A percentile compares a stretch with the other conserved stretches of the same genome.
Conservation (phyloP, 2,888 invertebrate species). For the Caenorhabditis macrosperma region DNA sequence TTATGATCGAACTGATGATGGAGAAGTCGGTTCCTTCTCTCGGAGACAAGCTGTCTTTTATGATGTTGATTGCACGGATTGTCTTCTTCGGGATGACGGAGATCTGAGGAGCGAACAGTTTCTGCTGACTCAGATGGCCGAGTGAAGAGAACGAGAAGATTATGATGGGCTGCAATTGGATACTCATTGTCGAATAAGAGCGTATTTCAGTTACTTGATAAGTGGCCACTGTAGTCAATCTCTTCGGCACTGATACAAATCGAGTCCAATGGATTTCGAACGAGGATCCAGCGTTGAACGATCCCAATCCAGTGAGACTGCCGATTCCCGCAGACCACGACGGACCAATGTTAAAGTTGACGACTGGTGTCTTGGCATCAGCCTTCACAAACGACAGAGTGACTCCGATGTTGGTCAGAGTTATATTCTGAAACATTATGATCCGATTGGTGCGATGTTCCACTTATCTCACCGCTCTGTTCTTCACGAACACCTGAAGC, state of each 20-base stretch:
- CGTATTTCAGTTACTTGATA: no score
- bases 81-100: conserved; percentile 50
- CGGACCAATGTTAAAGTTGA: conserved; percentile 47
- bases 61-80: conserved; percentile 54
- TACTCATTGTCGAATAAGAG: no score
- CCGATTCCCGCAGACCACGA: conserved; percentile 48
- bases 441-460: neutral
- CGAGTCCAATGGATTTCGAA: conserved; percentile 59
- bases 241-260: conserved; percentile 2
- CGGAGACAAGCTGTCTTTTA: conserved; percentile 54
- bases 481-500: conserved; percentile 54
- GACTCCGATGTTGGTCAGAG: conserved; percentile 46
- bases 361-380: conserved; percentile 12
- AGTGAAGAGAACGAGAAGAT: conserved; percentile 55
- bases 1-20: conserved; percentile 62
- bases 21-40: conserved; percentile 53
- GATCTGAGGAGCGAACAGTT: conserved; percentile 41
- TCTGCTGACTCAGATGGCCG: conserved; percentile 55
- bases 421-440: conserved; percentile 34
- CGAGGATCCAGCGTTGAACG: conserved; percentile 12
- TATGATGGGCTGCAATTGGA: conserved; percentile 64
- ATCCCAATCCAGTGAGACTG: conserved; percentile 49
- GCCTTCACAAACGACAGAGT: conserved; percentile 29
- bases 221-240: conserved; percentile 50
- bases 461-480: conserved; percentile 30